Conservation (phyloP, 35 echinoderm and acorn worm genomes). For the Apostichopus japonicus region DNA sequence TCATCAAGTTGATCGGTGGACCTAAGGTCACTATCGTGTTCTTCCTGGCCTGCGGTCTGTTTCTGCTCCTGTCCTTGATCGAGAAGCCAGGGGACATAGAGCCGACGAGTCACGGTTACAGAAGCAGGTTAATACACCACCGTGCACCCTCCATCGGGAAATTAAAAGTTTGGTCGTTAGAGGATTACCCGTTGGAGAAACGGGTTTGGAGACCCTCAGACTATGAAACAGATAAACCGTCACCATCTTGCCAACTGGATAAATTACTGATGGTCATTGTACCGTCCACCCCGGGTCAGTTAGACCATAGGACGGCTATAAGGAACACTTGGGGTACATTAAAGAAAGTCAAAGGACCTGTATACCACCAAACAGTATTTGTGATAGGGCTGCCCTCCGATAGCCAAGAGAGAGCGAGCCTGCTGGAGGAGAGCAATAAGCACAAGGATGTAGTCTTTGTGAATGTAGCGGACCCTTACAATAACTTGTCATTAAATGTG, state of each 20-base stretch:
- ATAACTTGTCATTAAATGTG: conserved; percentile 92
- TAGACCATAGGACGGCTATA: conserved; percentile 73
- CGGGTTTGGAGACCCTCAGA: conserved; percentile 15
- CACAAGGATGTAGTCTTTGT: conserved; percentile 80
- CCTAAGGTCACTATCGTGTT: conserved; percentile 46
- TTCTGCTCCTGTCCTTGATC: conserved; percentile 41
- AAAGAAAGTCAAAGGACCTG: background rate
- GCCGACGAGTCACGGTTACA: background rate
- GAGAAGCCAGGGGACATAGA: conserved; percentile 31
- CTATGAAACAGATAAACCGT: background rate
- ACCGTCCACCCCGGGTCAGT: conserved; percentile 75
- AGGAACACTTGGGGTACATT: conserved; percentile 84
- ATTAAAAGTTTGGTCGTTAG: background rate
- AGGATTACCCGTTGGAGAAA: background rate
- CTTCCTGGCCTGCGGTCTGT: conserved; percentile 42
- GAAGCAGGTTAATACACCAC: background rate
- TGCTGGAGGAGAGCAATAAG: conserved; percentile 64
- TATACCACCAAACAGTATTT: conserved; percentile 73
- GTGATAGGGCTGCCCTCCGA: conserved; percentile 64
- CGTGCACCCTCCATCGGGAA: background rate
- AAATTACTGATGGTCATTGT: conserved; percentile 75
- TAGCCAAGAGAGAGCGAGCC: background rate
- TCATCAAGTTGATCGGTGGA: conserved; percentile 47
- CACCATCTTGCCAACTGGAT: conserved; percentile 45
- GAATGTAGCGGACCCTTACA: conserved; percentile 74